Evolutionary conservation across 2,113 vertebrate species (phyloP), one percentile per base, ranked within the genome.

Genomic region (Ginglymostoma cirratum): DNA sequence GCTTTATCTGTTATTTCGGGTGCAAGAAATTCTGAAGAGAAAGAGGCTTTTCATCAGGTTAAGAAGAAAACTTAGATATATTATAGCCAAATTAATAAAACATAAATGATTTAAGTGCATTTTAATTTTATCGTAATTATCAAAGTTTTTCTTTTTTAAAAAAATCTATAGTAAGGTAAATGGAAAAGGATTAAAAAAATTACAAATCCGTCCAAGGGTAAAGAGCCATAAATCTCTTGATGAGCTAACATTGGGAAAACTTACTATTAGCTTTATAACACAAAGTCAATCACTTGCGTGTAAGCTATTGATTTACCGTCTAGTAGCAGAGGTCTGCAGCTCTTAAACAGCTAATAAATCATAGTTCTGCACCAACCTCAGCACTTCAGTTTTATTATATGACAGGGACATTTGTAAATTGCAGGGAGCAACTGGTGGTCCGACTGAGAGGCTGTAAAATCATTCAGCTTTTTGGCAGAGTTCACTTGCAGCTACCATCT

Each of bases 291-390:
- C 87, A 96, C 96, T 96, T 96, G 27, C 95, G 19, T 96, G n/a
- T 70, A 96, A 96, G 24, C 85, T 69, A 94, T 95, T 96, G 96
- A 96, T 96, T 96, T 96, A 96, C 61, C 86, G 45, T 96, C 96
- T 94, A 55, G 96, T 96, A 90, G 67, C 67, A 96, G 95, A 96
- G 87, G 65, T 0, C 72, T 27, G 48, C 42, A 96, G 19, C 85
- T 96, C 80, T 96, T 96, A 96, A 96, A 65, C 42, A 94, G 72
- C 15, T 94, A 87, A 83, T 97, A 96, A 96, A 96, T 96, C 85
- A 96, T 70, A 96, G 45, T 21, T 27, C 61, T 61, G 23, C 48
- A 95, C 96, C 67, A 72, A 96, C 24, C 96, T 90, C 95, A 96
- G 87, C 12, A 95, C 55, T 67, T n/a, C 6, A 76, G 55, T 65